Base-by-base conservation (phyloP, 2,888 invertebrate genomes). In the Thecophora atra region DNA sequence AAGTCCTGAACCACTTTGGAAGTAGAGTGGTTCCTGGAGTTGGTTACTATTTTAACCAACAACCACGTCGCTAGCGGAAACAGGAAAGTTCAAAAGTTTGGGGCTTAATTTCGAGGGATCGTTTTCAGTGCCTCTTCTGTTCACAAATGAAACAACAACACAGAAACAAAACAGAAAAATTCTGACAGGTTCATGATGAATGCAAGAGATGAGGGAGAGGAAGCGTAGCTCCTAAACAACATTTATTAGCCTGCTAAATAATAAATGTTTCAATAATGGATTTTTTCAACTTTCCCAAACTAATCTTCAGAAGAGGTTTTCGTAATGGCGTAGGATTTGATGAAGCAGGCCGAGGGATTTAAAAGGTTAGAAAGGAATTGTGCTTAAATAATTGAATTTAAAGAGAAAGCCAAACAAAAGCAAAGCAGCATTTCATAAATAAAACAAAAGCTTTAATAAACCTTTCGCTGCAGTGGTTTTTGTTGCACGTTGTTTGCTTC, bases 21-120 rank as follows among this genome's bases (percentile, higher is more conserved):
- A 17, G n/a, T 17, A n/a, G 13, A n/a, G 5, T 47, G 47, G 15
- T 47, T 47, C n/a, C 17, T 47, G 15, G n/a, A 13, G 7, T 44
- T 44, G 44, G 2, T 47, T 47, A n/a, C 47, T 47, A n/a, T 47
- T 3, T 47, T 5, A 5, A 47, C 11, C 1, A 6, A 37, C 37
- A 1, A 11, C 30, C 30, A 30, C 30, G 30, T 30, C 30, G 47
- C 47, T 7, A 58, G 8, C 58, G 21, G 24, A 21, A 58, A 5
- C 24, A 58, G 15, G 2, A 17, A 8, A 19, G 44, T 44, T 64
- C 24, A 42, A 24, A 64, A 64, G 64, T 64, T 64, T 64, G 47
- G 44, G 8, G 44, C 64, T 64, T 64, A 64, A 64, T 64, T 60
- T 64, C 21, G 3, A 7, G 19, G 64, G 37, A 64, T 64, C 64